Evolutionary conservation across 2,113 vertebrate species (phyloP), one percentile per base, ranked within the genome.

Genomic region (Sisor rabdophorus): DNA sequence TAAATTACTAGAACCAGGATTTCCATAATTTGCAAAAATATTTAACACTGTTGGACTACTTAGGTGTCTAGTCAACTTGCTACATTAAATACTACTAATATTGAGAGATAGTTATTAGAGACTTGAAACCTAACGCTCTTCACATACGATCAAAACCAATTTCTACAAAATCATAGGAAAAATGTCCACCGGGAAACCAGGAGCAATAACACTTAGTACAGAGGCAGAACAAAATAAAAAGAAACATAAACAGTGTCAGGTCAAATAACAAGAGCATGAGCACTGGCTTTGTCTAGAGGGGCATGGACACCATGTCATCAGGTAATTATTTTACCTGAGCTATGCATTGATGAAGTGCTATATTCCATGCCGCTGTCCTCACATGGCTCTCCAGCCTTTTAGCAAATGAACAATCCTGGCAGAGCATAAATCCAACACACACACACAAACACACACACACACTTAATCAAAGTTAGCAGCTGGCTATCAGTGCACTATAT

Each of bases 391-490:
- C 32, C 56, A 30, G 44, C 40, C 24, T 74, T 54, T 54, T 32
- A 2, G 74, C 20, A 22, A 82, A 55, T 80, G 69, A 60, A 54
- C 76, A 63, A 40, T 24, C 13, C 47, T 63, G 65, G 40, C 50
- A 32, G 24, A 47, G 79, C 24, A 79, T 83, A 69, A 64, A 75
- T 81, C 64, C 73, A 75, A 71, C 36, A 60, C 24, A 16, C 67
- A n/a, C n/a, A n/a, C n/a, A n/a, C n/a, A n/a, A n/a, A n/a, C n/a
- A n/a, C n/a, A n/a, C n/a, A n/a, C n/a, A n/a, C n/a, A n/a, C n/a
- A n/a, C 40, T 84, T 86, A 82, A 85, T 86, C 85, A 85, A 81
- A 80, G 76, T 71, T 75, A 28, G 76, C 53, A 61, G 55, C 30
- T 64, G 79, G 47, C 63, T 77, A 56, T 54, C 60, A 71, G 19